A percentile compares a stretch with the other conserved stretches of the same genome.
Conservation (phyloP, 2,888 invertebrate genomes). For the Cylindroiulus punctatus region DNA sequence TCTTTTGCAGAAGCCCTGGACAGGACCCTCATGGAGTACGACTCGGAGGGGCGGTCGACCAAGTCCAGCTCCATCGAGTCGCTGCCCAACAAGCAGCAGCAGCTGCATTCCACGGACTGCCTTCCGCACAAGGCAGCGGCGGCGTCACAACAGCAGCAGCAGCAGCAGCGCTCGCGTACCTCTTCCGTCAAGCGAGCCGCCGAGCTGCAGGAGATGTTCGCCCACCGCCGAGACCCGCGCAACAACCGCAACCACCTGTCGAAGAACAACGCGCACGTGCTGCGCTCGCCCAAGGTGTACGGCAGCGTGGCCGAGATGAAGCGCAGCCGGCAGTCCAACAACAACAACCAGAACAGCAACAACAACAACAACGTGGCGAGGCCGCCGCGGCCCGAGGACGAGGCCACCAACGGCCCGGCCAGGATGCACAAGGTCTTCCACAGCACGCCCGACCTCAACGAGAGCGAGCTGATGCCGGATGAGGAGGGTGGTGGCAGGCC, state of each 20-base stretch:
- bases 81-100: constrained; percentile 59
- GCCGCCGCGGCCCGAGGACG: not conserved
- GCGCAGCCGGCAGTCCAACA: constrained; percentile 72
- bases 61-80: constrained; percentile 61
- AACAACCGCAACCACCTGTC: constrained; percentile 64
- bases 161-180: constrained; percentile 67
- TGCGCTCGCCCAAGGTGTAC: constrained; percentile 78
- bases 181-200: constrained; percentile 90
- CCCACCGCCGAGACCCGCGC: constrained; percentile 79
- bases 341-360: too few species aligned
- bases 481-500: not conserved
- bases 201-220: constrained; percentile 92
- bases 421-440: constrained; percentile 83
- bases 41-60: constrained; percentile 61
- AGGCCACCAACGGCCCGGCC: constrained; percentile 62
- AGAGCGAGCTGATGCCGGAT: constrained; percentile 30
- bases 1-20: constrained; percentile 64
- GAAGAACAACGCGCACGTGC: constrained; percentile 75
- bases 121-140: not conserved
- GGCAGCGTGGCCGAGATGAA: constrained; percentile 97
- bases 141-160: not conserved
- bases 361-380: not conserved
- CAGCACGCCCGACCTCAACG: constrained; percentile 82
- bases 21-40: constrained; percentile 62
- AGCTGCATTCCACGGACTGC: constrained; percentile 56